Evolutionary conservation across 2,113 vertebrate genomes (phyloP).

Genomic region (Lepus americanus): DNA sequence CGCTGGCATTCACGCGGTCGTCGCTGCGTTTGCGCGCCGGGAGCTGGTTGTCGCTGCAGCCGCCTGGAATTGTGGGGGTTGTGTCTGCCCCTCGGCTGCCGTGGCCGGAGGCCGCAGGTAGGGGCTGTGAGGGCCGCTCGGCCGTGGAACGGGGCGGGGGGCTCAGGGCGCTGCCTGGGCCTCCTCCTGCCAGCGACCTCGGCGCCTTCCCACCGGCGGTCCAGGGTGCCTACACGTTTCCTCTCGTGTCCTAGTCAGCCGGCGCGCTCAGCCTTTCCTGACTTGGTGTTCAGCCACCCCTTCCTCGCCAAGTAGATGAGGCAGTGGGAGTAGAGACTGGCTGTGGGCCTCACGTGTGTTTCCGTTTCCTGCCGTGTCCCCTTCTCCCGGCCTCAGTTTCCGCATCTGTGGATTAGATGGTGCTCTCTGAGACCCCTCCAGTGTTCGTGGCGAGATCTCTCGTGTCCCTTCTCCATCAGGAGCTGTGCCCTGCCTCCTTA

Average conservation of each 20-base stretch:
- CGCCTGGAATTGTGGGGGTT: constrained; percentile 83
- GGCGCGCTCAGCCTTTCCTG: neutral
- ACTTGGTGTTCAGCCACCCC: neutral
- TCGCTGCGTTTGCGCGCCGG: constrained; percentile 63
- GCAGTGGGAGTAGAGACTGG: neutral
- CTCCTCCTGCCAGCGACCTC: neutral
- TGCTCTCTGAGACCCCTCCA: neutral
- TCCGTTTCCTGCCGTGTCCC: neutral
- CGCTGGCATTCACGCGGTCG: neutral
- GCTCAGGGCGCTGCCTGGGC: neutral
- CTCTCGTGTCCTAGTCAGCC: neutral
- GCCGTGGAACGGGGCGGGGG: neutral
- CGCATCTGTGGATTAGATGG: neutral
- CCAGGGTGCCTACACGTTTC: neutral
- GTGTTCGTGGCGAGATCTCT: neutral
- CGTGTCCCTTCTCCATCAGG: neutral
- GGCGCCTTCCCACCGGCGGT: neutral
- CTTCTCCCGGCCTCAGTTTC: neutral
- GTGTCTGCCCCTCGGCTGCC: constrained; percentile 75
- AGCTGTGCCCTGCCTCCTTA: neutral
- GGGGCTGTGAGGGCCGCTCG: constrained; percentile 62
- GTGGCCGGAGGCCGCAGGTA: constrained; percentile 79
- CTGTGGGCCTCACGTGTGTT: neutral
- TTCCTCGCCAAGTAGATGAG: neutral
- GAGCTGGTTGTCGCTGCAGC: constrained; percentile 56